Evolutionary conservation across 2,888 invertebrate species (phyloP), one percentile per base, ranked within the genome.

Genomic region (Pammene aurita): DNA sequence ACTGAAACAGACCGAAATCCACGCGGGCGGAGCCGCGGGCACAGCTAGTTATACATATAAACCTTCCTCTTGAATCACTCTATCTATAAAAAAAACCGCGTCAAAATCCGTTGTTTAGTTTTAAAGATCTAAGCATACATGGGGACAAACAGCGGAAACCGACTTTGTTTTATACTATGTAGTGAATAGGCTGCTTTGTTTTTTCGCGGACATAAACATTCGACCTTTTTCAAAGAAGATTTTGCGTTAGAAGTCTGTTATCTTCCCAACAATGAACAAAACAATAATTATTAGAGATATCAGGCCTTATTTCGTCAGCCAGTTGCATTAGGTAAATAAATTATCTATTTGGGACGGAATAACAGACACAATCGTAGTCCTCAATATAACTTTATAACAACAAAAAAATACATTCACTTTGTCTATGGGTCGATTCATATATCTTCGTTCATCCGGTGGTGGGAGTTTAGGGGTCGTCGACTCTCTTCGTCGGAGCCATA

Each of bases 401-500:
- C 84, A 78, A 80, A 83, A 79, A 80, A 75, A 77, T 80, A 81
- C 78, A 81, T 78, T 79, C 75, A 82, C 70, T 76, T 77, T 71
- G 64, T 73, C 71, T 75, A 75, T 74, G 72, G 73, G 14, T 68
- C 42, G 34, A 84, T 84, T 91, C 84, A 92, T 84, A 92, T 88
- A 73, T 91, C 90, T 79, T 92, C 90, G 61, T 94, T 93, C 94
- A 90, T 95, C 79, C 87, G 85, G 80, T 94, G 94, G 60, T 93
- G 93, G 62, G 96, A 94, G 75, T 96, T 97, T 62, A 97, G 93
- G 0, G 97, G 97, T 72, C 96, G 94, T 70, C 97, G 94, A 79
- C 96, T 96, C 78, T 97, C 97, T 79, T 97, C 97, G 74, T 97
- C 97, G 0, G 97, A 97, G 26, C 98, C 98, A 85, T 98, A 98